Evolutionary conservation across 2,113 vertebrate genomes (phyloP).

Genomic region (Genyomyrus donnyi): DNA sequence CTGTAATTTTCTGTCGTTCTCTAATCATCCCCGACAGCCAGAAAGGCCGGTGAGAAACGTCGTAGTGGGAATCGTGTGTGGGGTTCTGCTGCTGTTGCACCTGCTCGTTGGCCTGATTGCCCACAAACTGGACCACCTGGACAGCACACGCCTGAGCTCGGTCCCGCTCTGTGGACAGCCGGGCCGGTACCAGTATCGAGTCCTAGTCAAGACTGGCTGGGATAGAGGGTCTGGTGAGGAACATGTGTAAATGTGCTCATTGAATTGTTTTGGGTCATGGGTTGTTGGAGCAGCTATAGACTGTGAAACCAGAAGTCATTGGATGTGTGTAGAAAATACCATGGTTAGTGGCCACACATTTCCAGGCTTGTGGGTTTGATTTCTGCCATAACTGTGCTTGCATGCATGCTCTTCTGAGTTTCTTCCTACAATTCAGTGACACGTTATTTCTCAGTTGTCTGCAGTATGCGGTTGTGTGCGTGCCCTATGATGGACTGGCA

Average conservation of each 20-base stretch:
- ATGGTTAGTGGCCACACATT: not conserved
- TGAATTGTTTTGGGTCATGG: not conserved
- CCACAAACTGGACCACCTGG: conserved; percentile 67
- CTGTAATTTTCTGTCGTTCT: not conserved
- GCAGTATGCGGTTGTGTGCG: not conserved
- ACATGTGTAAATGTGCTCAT: not conserved
- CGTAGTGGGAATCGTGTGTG: conserved; percentile 57
- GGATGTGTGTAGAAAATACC: not conserved
- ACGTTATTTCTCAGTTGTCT: not conserved
- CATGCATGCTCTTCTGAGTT: not conserved
- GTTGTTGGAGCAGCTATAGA: not conserved
- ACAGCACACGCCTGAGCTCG: conserved; percentile 51
- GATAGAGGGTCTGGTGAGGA: conserved; percentile 57
- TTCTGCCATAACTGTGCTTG: not conserved
- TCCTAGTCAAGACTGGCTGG: conserved; percentile 69
- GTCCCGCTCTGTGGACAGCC: conserved; percentile 61
- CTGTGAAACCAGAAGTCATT: not conserved
- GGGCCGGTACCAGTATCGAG: conserved; percentile 61
- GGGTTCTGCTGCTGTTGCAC: conserved; percentile 55
- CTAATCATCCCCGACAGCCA: conserved; percentile 38
- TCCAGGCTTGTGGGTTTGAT: not conserved
- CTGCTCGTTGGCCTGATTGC: conserved; percentile 59
- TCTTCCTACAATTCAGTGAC: not conserved
- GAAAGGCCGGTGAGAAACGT: conserved; percentile 43
- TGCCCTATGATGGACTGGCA: not conserved